A percentile compares a stretch with the other conserved stretches of the same genome.
Conservation (phyloP, 2,888 invertebrate genomes). For the Salpingus planirostris region DNA sequence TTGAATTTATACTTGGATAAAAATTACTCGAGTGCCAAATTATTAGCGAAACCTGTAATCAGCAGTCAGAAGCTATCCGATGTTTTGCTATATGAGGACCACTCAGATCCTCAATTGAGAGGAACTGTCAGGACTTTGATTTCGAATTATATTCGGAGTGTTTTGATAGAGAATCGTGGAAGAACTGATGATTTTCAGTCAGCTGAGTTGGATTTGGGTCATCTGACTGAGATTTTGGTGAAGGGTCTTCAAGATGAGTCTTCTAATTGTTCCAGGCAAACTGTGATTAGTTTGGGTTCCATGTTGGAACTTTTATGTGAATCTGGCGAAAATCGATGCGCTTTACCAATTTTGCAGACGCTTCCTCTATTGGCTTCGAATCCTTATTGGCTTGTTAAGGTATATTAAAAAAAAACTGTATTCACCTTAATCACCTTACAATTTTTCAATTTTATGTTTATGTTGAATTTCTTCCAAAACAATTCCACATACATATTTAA, state of each 20-base stretch:
- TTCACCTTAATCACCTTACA: no score
- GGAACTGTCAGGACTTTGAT: constrained; percentile 62
- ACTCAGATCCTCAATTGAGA: constrained; percentile 74
- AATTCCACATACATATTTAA: no score
- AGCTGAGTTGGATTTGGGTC: no score
- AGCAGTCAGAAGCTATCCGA: constrained; percentile 57
- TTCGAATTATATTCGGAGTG: constrained; percentile 56
- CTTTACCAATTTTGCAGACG: constrained; percentile 51
- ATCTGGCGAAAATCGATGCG: constrained; percentile 50
- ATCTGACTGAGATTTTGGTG: no score
- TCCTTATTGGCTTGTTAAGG: constrained; percentile 80
- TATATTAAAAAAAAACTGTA: constrained; percentile 37
- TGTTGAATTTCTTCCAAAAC: constrained; percentile 6
- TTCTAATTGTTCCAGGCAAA: constrained; percentile 65
- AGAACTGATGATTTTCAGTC: no score
- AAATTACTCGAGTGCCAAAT: constrained; percentile 39
- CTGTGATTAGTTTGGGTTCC: constrained; percentile 52
- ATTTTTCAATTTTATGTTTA: constrained; percentile 4
- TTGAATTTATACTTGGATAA: constrained; percentile 59
- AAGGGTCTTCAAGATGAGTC: constrained; percentile 67
- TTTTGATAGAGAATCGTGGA: constrained; percentile 48
- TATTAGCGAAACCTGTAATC: constrained; percentile 19
- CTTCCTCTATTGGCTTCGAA: constrained; percentile 59
- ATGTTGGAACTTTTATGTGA: constrained; percentile 53
- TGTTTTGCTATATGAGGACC: constrained; percentile 58